Evolutionary conservation across 92 coral and sea anemone species (phyloP).

Genomic region (Epizoanthus fatuus): DNA sequence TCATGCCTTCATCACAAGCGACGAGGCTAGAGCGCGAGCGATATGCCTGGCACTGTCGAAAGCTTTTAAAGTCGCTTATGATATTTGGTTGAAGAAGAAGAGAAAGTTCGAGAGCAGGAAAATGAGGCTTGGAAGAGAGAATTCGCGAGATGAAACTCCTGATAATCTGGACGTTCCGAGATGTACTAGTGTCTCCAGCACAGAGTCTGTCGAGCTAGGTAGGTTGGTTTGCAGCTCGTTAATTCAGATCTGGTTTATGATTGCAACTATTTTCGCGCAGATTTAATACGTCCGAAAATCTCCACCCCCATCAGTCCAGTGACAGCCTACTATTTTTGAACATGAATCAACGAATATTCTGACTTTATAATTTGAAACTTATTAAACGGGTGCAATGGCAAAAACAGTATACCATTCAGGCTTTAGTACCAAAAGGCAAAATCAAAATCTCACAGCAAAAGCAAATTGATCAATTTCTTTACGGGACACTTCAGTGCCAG

Average conservation of each 20-base stretch:
- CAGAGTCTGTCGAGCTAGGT: background rate
- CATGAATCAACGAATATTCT: too few relatives aligned
- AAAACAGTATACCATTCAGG: too few relatives aligned
- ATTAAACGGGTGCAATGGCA: too few relatives aligned
- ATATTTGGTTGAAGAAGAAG: constrained; percentile 75
- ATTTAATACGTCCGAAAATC: too few relatives aligned
- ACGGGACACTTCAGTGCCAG: too few relatives aligned
- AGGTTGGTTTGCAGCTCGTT: background rate
- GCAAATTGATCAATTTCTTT: too few relatives aligned
- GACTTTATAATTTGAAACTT: too few relatives aligned
- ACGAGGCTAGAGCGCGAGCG: constrained; percentile 76
- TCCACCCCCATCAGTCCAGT: too few relatives aligned
- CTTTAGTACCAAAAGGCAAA: too few relatives aligned
- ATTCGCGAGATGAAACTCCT: background rate
- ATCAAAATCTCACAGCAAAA: too few relatives aligned
- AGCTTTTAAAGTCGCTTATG: constrained; percentile 84
- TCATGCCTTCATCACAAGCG: constrained; percentile 83
- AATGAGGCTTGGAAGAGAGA: constrained; percentile 42
- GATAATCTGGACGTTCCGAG: background rate
- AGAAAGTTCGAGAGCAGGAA: constrained; percentile 66
- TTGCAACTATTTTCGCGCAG: too few relatives aligned
- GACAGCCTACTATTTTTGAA: background rate
- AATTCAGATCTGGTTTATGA: too few relatives aligned
- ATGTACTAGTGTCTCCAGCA: background rate
- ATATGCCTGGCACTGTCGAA: constrained; percentile 80